These are phyloP conservation scores for Baronia brevicornis DNA, from an alignment of 2,888 invertebrate species.

Conservation along the genomic window DNA sequence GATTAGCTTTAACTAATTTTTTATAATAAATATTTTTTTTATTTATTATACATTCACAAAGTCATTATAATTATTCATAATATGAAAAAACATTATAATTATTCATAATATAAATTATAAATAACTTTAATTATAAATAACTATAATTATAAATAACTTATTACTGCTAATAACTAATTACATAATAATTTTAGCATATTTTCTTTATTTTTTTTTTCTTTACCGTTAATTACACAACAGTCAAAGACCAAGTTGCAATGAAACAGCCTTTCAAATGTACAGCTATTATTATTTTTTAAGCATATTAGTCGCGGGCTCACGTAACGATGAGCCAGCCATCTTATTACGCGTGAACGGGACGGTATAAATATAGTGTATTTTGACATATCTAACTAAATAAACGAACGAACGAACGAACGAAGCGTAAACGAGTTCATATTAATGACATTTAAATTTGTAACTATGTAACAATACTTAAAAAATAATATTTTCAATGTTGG, in stretches of 20 bases:
- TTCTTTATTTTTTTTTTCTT: not conserved
- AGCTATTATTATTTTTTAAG: constrained; percentile 3
- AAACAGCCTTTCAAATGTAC: not conserved
- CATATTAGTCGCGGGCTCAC: constrained; percentile 9
- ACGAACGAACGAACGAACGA: constrained; percentile 4
- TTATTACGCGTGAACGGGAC: constrained; percentile 11
- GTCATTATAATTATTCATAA: too few species aligned
- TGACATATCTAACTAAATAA: constrained; percentile 4
- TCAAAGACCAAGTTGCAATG: not conserved
- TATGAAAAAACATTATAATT: too few species aligned
- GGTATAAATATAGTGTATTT: constrained; percentile 10
- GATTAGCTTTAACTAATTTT: too few species aligned
- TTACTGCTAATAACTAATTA: constrained; percentile 12
- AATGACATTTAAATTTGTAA: too few species aligned
- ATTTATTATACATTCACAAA: too few species aligned
- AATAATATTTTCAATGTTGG: too few species aligned
- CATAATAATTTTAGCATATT: constrained; percentile 5
- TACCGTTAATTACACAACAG: not conserved
- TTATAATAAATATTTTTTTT: too few species aligned
- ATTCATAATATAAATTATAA: too few species aligned
- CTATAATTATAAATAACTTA: constrained; percentile 13
- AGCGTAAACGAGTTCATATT: constrained; percentile 2
- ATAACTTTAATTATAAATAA: too few species aligned
- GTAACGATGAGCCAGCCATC: constrained; percentile 13
- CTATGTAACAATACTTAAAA: too few species aligned